Percentiles rank a stretch among this genome's conserved stretches.
Evolutionary conservation across 2,888 invertebrate species (phyloP).

Genomic region (Ditylenchus weischeri): DNA sequence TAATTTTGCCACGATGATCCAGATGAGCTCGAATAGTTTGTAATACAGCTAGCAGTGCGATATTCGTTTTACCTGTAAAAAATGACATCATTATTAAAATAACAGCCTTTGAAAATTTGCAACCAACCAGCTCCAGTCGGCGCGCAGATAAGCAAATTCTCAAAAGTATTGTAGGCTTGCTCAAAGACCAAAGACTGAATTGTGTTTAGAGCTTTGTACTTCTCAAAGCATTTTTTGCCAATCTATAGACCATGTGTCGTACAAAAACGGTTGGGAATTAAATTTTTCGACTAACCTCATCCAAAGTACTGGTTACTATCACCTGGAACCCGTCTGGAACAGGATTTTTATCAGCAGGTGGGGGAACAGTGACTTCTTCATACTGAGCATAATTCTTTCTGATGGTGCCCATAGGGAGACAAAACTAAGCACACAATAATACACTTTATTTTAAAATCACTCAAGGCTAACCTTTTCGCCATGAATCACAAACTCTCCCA

Average conservation of each 20-base stretch:
- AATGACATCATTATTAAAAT: background rate
- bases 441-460: background rate
- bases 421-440: background rate
- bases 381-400: conserved; percentile 2
- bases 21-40: conserved; percentile 80
- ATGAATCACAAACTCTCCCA: background rate
- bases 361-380: conserved; percentile 13
- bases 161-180: conserved; percentile 89
- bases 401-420: conserved; percentile 5
- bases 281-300: conserved; percentile 15
- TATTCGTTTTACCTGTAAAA: conserved; percentile 80
- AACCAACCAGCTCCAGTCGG: conserved; percentile 83
- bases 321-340: conserved; percentile 1
- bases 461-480: background rate
- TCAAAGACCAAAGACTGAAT: conserved; percentile 94
- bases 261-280: background rate
- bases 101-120: background rate
- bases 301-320: conserved; percentile 14
- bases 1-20: conserved; percentile 75
- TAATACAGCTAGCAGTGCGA: conserved; percentile 86
- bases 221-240: conserved; percentile 74
- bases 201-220: conserved; percentile 79
- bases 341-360: conserved; percentile 3
- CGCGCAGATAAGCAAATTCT: conserved; percentile 94
- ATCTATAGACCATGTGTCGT: conserved; percentile 27